These are phyloP conservation scores for Cynoglossus semilaevis DNA, from an alignment of 2,113 vertebrate species.

Conservation along the genomic window DNA sequence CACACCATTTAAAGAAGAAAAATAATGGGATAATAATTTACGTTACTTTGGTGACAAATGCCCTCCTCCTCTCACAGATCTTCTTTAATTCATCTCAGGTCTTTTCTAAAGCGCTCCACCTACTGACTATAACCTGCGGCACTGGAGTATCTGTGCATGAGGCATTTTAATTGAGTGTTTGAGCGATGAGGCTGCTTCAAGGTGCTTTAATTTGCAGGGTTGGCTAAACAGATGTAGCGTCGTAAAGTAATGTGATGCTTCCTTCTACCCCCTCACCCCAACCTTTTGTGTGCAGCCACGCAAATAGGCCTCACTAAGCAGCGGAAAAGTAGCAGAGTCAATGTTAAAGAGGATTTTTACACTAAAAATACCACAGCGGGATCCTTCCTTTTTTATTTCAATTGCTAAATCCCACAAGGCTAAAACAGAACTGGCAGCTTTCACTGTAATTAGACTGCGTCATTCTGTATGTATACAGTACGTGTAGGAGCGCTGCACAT, in stretches of 20 bases:
- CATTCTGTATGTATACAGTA: not conserved
- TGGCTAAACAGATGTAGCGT: slow-evolving; percentile 69
- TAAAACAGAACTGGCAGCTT: not conserved
- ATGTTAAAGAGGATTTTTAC: slow-evolving; percentile 28
- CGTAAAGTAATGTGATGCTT: slow-evolving; percentile 63
- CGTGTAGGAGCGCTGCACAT: not conserved
- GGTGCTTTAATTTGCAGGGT: slow-evolving; percentile 66
- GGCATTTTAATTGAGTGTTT: slow-evolving; percentile 64
- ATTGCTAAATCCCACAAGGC: slow-evolving; percentile 7
- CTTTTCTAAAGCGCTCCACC: slow-evolving; percentile 8
- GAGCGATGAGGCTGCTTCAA: slow-evolving; percentile 59
- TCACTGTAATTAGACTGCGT: not conserved
- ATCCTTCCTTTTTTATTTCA: slow-evolving; percentile 1
- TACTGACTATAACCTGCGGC: slow-evolving; percentile 8
- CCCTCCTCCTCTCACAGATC: slow-evolving; percentile 24
- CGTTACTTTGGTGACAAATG: slow-evolving; percentile 33
- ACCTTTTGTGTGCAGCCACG: slow-evolving; percentile 8
- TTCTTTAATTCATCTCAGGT: slow-evolving; percentile 33
- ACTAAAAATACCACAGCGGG: slow-evolving; percentile 22
- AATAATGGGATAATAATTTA: slow-evolving; percentile 32
- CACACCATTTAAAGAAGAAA: slow-evolving; percentile 17
- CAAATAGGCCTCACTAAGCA: slow-evolving; percentile 34
- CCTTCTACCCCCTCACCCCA: slow-evolving; percentile 1
- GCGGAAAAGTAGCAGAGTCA: slow-evolving; percentile 33
- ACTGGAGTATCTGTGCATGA: slow-evolving; percentile 36